Evolutionary conservation across 2,113 vertebrate species (phyloP).

Genomic region (Lagopus muta): DNA sequence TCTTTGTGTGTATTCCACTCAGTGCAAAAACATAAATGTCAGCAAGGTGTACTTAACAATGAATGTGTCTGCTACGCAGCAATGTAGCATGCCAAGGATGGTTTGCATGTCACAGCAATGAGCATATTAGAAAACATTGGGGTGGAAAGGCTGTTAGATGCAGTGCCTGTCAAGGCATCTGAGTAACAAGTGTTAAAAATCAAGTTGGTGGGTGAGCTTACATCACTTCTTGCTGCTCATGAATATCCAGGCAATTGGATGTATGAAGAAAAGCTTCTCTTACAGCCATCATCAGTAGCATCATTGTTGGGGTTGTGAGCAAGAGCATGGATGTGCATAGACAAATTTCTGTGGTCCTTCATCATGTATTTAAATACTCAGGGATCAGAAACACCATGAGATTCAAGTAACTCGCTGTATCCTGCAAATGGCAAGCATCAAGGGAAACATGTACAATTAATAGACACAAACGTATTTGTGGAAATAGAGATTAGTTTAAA

Average conservation of each 20-base stretch:
- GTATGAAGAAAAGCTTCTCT: background rate
- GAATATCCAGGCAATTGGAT: background rate
- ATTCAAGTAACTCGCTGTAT: background rate
- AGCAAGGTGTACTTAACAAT: background rate
- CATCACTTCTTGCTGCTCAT: background rate
- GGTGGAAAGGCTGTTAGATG: background rate
- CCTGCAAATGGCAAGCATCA: background rate
- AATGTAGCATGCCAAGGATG: background rate
- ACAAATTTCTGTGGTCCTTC: background rate
- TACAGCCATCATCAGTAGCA: background rate
- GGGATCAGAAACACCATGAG: background rate
- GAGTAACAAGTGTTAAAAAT: background rate
- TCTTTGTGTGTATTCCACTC: background rate
- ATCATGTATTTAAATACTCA: background rate
- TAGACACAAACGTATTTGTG: background rate
- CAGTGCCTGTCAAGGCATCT: background rate
- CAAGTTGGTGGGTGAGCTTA: background rate
- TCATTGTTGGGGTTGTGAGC: background rate
- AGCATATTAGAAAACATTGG: background rate
- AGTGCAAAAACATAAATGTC: constrained; percentile 1
- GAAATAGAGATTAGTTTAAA: background rate
- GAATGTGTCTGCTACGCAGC: background rate
- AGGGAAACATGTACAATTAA: background rate
- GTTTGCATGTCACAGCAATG: background rate
- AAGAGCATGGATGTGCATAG: background rate